Evolutionary conservation across 2,888 invertebrate species (phyloP), one percentile per base, ranked within the genome.

Genomic region (Mesochorus sp.): DNA sequence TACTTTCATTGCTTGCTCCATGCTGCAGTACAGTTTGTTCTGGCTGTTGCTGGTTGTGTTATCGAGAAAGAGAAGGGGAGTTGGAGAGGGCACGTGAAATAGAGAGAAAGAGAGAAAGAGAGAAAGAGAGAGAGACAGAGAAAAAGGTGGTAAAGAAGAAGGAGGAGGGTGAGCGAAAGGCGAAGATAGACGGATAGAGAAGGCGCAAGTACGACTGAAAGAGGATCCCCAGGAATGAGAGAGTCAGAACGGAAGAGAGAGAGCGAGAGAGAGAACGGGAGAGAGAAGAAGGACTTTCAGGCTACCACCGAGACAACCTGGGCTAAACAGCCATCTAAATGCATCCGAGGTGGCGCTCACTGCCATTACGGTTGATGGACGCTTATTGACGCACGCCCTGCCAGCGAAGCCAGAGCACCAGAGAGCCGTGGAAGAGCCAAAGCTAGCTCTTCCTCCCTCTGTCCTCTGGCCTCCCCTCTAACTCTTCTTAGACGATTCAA

Each of bases 291-390:
- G 83, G 76, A 79, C 80, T 83, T 76, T 83, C 87, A 86, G 85
- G 87, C 85, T 87, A 88, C 81, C 86, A 86, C 87, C 88, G 88
- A 91, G 90, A 90, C 91, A 91, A 90, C 88, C 88, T 86, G 86
- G 88, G 89, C 90, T 91, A 91, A 91, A 91, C 90, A 91, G 91
- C 90, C 90, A 91, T 91, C 90, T 91, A 91, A 91, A 91, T 91
- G 91, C 91, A 91, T 90, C 91, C 90, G 90, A 91, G 90, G 91
- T 91, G 90, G 90, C 88, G 90, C 89, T 88, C 90, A 86, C 91
- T 91, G 89, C 91, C 89, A 91, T 91, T 91, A 91, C 88, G 88
- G 87, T 89, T 91, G 91, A 91, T 91, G 90, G 91, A 91, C 91
- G 91, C 91, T 91, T 91, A 91, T 91, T 91, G 91, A 91, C 91